A percentile compares a stretch with the other conserved stretches of the same genome.
Evolutionary conservation across 2,113 vertebrate species (phyloP).

Genomic region (Parus major): DNA sequence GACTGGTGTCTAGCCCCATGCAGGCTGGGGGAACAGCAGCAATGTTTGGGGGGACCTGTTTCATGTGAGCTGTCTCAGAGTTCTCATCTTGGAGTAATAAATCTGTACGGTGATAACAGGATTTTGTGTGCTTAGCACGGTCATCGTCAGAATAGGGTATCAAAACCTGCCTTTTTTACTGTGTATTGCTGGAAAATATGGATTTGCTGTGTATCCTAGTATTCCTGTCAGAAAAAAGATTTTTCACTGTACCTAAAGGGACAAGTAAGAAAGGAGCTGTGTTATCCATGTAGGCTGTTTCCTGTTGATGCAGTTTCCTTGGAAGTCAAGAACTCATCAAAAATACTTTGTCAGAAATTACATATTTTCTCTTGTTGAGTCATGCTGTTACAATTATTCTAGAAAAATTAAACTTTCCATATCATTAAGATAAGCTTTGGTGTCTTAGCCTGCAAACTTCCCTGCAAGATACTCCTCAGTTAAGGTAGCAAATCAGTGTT

Average conservation of each 20-base stretch:
- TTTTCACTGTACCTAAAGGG: not conserved
- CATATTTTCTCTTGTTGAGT: not conserved
- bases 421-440: not conserved
- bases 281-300: not conserved
- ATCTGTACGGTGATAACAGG: not conserved
- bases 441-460: not conserved
- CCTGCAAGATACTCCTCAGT: not conserved
- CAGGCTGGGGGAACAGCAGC: not conserved
- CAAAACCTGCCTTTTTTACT: not conserved
- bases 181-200: not conserved
- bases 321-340: not conserved
- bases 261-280: not conserved
- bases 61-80: not conserved
- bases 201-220: not conserved
- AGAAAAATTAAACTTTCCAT: not conserved
- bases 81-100: not conserved
- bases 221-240: not conserved
- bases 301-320: not conserved
- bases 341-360: not conserved
- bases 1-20: not conserved
- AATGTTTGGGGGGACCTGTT: rapidly evolving
- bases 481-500: not conserved
- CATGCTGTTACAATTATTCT: not conserved
- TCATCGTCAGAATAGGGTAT: not conserved
- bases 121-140: not conserved